A percentile compares a stretch with the other conserved stretches of the same genome.
Conservation (phyloP, 2,888 invertebrate genomes). For the Panzeria rudis region DNA sequence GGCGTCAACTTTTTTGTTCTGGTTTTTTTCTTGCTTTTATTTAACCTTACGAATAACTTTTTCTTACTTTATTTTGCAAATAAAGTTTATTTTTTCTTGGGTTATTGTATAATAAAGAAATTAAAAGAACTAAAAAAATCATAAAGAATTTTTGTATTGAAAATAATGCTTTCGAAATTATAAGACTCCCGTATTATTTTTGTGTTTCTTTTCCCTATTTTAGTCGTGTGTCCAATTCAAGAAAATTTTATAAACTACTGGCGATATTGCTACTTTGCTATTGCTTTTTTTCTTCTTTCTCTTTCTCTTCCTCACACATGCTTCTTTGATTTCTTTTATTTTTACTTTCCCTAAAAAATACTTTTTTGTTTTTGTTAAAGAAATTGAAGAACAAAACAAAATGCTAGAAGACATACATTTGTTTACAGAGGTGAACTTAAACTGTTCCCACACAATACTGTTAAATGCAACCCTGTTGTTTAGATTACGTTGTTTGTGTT, state of each 20-base stretch:
- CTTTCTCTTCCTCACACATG: conserved; percentile 15
- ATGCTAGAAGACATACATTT: background rate
- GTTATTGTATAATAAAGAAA: conserved; percentile 61
- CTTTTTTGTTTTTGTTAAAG: conserved; percentile 29
- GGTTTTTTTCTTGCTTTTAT: conserved; percentile 53
- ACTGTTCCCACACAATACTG: background rate
- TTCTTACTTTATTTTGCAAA: conserved; percentile 54
- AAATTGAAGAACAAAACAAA: conserved; percentile 63
- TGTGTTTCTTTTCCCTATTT: conserved; percentile 21
- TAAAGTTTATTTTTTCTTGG: conserved; percentile 23
- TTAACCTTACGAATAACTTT: conserved; percentile 41
- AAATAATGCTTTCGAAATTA: conserved; percentile 60
- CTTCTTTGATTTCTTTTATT: conserved; percentile 8
- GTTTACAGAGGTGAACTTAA: conserved; percentile 17
- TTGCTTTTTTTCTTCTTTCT: conserved; percentile 12
- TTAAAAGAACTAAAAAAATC: conserved; percentile 70
- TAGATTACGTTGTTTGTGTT: conserved; percentile 36
- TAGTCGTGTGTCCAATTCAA: conserved; percentile 58
- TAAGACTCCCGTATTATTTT: conserved; percentile 61
- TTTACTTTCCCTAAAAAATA: background rate
- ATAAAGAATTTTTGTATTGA: conserved; percentile 62
- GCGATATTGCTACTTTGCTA: conserved; percentile 19
- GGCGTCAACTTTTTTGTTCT: conserved; percentile 73
- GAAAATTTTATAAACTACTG: conserved; percentile 67
- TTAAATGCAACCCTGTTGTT: conserved; percentile 43